Base-by-base conservation (phyloP, 2,888 invertebrate species). In the Gordius sp. region DNA sequence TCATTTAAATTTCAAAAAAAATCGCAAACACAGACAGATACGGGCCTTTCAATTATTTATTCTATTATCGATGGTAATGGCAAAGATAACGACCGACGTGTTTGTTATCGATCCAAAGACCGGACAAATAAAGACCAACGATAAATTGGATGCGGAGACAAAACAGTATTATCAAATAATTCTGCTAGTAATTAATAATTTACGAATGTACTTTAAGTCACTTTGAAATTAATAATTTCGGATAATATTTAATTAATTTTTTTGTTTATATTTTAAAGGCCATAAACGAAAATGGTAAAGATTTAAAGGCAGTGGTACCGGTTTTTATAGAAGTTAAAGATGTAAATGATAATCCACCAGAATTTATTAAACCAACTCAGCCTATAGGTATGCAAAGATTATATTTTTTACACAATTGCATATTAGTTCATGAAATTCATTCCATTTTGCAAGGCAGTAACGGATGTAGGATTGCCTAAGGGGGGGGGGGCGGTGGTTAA, bases 361-460 rank as follows among this genome's bases (percentile, higher is more conserved):
- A 47, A 47, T n/a, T 47, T 47, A 47, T 47, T 47, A 47, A 20
- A 20, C 47, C 47, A 4, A 47, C 4, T 47, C 47, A 47, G 23
- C 16, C 47, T 23, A 8, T 47, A n/a, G 47, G 47, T 47, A 47
- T 47, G n/a, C n/a, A n/a, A n/a, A n/a, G n/a, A n/a, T n/a, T n/a
- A n/a, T n/a, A n/a, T n/a, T n/a, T n/a, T n/a, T n/a, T n/a, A n/a
- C n/a, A n/a, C n/a, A n/a, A n/a, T n/a, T n/a, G n/a, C n/a, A n/a
- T n/a, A n/a, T n/a, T n/a, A n/a, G n/a, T n/a, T n/a, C n/a, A n/a
- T n/a, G n/a, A n/a, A n/a, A n/a, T n/a, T n/a, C n/a, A n/a, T n/a
- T n/a, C n/a, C n/a, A n/a, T n/a, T n/a, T n/a, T n/a, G n/a, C n/a
- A n/a, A n/a, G n/a, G n/a, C n/a, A n/a, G n/a, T n/a, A n/a, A n/a